Conservation (phyloP, 2,797 vertebrate species). For the Fratercula arctica region DNA sequence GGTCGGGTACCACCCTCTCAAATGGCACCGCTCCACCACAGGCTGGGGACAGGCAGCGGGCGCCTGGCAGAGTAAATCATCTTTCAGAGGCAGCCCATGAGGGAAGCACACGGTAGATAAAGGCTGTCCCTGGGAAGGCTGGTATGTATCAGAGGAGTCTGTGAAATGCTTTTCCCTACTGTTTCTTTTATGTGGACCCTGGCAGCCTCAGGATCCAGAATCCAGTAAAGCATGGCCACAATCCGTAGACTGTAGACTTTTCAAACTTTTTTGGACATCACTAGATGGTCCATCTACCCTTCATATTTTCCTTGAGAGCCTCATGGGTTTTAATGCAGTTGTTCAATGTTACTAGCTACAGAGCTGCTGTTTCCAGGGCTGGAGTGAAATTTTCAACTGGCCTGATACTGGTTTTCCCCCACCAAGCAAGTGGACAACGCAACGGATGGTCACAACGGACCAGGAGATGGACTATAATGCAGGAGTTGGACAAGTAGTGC, state of each 20-base stretch:
- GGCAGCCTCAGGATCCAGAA: neutral
- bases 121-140: neutral
- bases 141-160: neutral
- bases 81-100: neutral
- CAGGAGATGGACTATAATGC: neutral
- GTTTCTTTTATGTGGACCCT: neutral
- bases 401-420: neutral
- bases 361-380: neutral
- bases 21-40: fast-evolving
- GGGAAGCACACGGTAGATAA: neutral
- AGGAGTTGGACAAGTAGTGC: neutral
- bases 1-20: fast-evolving
- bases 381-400: neutral
- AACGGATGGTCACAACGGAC: neutral
- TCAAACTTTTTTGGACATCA: neutral
- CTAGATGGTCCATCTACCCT: neutral
- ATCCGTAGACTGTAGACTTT: neutral
- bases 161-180: neutral
- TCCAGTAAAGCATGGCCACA: neutral
- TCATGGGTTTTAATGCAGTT: neutral
- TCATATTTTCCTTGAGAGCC: neutral
- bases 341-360: neutral
- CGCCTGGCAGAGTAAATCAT: neutral
- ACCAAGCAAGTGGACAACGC: neutral
- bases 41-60: neutral